phyloP scores from a whole-genome alignment of 1,140 invertebrate genomes.

The Listronotus bonariensis region DNA sequence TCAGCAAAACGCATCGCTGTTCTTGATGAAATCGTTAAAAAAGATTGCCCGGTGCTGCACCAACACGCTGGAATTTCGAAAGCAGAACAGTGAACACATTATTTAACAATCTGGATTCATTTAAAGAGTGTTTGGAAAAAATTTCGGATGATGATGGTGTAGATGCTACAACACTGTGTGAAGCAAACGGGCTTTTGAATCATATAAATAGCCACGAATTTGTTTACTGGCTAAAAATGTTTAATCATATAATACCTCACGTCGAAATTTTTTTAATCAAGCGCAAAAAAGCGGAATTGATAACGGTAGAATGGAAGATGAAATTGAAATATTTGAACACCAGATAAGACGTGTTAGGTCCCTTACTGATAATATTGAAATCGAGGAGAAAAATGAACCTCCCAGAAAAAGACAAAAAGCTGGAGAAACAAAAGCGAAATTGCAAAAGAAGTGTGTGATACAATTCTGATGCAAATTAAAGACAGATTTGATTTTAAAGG shows the following conservation, averaged over 20 bases:
- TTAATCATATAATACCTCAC: constrained; percentile 31
- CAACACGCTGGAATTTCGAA: constrained; percentile 15
- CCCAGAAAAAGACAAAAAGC: no score
- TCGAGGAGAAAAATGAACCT: no score
- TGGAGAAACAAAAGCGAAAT: no score
- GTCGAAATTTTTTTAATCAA: constrained; percentile 28
- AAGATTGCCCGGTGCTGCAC: constrained; percentile 21
- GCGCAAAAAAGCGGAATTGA: constrained; percentile 25
- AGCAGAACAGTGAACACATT: constrained; percentile 11
- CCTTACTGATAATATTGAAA: not conserved
- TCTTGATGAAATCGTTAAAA: constrained; percentile 30
- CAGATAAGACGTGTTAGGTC: not conserved
- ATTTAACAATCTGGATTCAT: constrained; percentile 14
- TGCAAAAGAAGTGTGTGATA: no score
- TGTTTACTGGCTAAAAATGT: no score
- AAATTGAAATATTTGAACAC: not conserved
- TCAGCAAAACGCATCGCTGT: constrained; percentile 13
- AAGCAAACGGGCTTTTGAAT: constrained; percentile 1
- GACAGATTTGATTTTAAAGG: no score
- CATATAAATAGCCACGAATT: constrained; percentile 16
- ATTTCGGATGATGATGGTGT: not conserved
- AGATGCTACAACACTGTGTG: constrained; percentile 2
- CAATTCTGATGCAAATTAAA: no score
- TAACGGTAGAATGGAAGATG: not conserved
- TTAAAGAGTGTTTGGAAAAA: constrained; percentile 17